Evolutionary conservation across 2,797 vertebrate genomes (phyloP).

Genomic region (Acipenser oxyrinchus): DNA sequence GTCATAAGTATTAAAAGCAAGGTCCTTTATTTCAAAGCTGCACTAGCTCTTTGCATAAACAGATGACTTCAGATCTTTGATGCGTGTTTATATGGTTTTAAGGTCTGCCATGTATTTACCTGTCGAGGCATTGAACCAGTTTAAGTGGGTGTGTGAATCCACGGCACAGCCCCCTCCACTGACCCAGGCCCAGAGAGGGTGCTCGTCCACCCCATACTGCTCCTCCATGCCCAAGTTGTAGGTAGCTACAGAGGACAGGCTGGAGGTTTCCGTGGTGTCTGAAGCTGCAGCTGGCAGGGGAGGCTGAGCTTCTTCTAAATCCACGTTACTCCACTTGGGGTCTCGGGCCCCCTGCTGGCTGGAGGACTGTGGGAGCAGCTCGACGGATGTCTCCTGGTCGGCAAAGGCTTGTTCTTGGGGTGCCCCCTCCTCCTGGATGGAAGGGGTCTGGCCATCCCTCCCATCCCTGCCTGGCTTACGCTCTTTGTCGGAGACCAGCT

Average conservation of each 20-base stretch:
- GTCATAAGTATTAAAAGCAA: too few species aligned
- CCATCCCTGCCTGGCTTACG: conserved; percentile 19
- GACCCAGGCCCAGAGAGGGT: conserved; percentile 87
- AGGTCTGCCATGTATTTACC: conserved; percentile 50
- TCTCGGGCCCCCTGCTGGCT: conserved; percentile 27
- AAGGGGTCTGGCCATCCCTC: background rate
- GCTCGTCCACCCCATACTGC: conserved; percentile 62
- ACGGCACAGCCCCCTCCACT: conserved; percentile 80
- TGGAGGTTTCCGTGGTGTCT: conserved; percentile 57
- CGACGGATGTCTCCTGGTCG: background rate
- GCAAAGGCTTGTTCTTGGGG: conserved; percentile 2
- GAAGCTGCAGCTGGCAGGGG: conserved; percentile 31
- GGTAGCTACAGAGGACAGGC: conserved; percentile 70
- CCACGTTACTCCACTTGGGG: conserved; percentile 84
- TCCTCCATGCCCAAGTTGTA: conserved; percentile 65
- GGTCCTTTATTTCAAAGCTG: too few species aligned
- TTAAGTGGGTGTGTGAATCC: conserved; percentile 67
- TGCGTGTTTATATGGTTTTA: too few species aligned
- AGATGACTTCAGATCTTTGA: too few species aligned
- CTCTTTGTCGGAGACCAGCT: conserved; percentile 61
- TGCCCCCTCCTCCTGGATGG: conserved; percentile 42
- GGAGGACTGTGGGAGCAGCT: too few species aligned
- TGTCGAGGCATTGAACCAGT: conserved; percentile 73
- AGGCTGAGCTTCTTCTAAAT: conserved; percentile 74
- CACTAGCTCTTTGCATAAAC: too few species aligned